Percentiles rank a stretch among this genome's conserved stretches.
These are phyloP conservation scores for Gallinago stenura DNA, from an alignment of 2,797 vertebrate genomes.

Conservation along the genomic window DNA sequence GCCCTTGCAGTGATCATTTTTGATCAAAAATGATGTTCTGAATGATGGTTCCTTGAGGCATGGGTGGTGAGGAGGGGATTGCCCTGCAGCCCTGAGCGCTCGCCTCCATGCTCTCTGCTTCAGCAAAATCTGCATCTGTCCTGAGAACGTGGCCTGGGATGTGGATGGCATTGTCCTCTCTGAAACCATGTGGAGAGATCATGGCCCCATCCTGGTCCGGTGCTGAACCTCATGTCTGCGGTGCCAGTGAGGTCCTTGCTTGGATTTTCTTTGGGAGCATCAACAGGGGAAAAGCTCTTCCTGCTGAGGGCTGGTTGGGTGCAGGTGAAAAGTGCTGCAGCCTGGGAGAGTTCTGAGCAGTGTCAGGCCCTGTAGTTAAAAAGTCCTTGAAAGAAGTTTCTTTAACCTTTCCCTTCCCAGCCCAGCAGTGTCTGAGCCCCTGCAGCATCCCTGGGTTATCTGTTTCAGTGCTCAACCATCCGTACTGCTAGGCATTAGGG, in stretches of 20 bases:
- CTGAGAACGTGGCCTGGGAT: not conserved
- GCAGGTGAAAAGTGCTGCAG: not conserved
- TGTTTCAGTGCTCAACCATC: conserved; percentile 24
- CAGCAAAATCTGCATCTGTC: not conserved
- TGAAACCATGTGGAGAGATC: accelerated
- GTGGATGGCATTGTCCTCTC: not conserved
- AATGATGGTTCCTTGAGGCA: not conserved
- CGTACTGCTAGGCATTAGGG: not conserved
- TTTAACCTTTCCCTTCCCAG: conserved; percentile 15
- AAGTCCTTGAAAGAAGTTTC: conserved; percentile 18
- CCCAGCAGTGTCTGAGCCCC: not conserved
- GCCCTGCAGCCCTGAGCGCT: not conserved
- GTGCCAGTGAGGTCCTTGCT: accelerated
- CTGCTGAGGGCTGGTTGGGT: not conserved
- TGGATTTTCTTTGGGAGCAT: not conserved
- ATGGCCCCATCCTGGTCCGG: accelerated
- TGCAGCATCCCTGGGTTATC: not conserved
- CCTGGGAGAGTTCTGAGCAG: not conserved
- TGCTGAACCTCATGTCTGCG: not conserved
- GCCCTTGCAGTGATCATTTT: conserved; percentile 9
- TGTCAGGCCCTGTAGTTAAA: not conserved
- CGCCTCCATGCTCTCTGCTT: accelerated
- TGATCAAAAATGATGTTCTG: conserved; percentile 3
- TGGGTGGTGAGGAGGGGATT: not conserved
- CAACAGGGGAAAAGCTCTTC: not conserved